Evolutionary conservation across 2,113 vertebrate species (phyloP), one percentile per base, ranked within the genome.

Genomic region (Gallinago media): DNA sequence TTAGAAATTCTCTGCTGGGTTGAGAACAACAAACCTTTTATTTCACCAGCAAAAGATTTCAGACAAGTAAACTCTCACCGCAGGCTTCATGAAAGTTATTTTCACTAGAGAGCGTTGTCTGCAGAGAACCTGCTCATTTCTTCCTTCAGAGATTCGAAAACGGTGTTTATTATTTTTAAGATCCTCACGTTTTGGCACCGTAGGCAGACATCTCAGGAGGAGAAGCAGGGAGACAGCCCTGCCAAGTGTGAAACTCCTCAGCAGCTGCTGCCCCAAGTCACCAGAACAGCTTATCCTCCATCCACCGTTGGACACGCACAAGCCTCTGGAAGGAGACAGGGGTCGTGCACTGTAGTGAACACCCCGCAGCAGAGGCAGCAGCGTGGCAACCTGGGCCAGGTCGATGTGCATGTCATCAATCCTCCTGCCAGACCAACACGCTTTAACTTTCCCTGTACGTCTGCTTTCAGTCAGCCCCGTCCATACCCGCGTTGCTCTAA

Each of bases 21-120:
- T 79, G 67, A 84, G 49, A 95, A 84, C 67, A 59, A 80, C 34
- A 77, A 93, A 80, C 12, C 15, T 73, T 54, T 72, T 47, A 62
- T 88, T 93, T n/a, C 20, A 44, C 18, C 22, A 94, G 50, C 11
- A 86, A 73, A 89, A 44, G 17, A 55, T 83, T 89, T 82, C 21
- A 78, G 29, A 65, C 58, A 82, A 73, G 44, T 59, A 77, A 89
- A 74, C 15, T 46, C 47, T 54, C 76, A 56, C 29, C 68, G 31
- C 6, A 42, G 40, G 50, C 36, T 78, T 78, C 63, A 70, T 59
- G 55, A 74, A 74, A 81, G 63, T 34, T 65, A 23, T 54, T 87
- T 95, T 63, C 78, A 59, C 25, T 77, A 38, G 42, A 89, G 20
- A 58, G 44, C 15, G 26, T 54, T 47, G 26, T 58, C 59, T 68